These are phyloP conservation scores for Nicator chloris DNA, from an alignment of 2,113 vertebrate species.

Conservation along the genomic window DNA sequence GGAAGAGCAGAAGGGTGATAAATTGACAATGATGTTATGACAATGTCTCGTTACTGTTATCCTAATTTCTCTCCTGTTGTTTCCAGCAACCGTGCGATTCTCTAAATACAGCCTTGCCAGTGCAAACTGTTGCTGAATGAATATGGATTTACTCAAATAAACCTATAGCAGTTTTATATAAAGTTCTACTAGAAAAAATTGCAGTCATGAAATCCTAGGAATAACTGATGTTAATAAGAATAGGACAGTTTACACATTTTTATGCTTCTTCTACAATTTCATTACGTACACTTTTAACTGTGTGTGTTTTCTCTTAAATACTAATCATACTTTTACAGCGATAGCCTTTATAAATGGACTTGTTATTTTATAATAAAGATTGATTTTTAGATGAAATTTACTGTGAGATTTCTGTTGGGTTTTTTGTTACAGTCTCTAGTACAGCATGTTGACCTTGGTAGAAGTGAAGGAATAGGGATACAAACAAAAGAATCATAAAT, in stretches of 20 bases:
- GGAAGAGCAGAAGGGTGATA: not conserved
- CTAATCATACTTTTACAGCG: not conserved
- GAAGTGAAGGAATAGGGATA: not conserved
- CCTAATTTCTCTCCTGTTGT: not conserved
- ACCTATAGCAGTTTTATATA: fast-evolving
- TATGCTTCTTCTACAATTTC: not conserved
- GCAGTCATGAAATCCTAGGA: not conserved
- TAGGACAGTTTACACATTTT: not conserved
- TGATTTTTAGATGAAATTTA: not conserved
- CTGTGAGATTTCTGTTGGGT: not conserved
- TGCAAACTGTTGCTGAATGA: not conserved
- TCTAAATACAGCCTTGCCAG: not conserved
- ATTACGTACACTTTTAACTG: not conserved
- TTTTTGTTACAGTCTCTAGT: not conserved
- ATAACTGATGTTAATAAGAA: not conserved
- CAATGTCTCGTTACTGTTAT: not conserved
- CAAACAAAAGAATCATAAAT: not conserved
- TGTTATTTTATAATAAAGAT: not conserved
- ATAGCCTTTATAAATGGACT: not conserved
- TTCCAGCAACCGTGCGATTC: not conserved
- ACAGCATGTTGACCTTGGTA: not conserved
- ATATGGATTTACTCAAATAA: not conserved
- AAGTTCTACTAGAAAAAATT: not conserved
- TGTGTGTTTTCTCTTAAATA: not conserved
- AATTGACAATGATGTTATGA: not conserved